phyloP scores from a whole-genome alignment of 1,140 invertebrate species.

The Ips nitidus region DNA sequence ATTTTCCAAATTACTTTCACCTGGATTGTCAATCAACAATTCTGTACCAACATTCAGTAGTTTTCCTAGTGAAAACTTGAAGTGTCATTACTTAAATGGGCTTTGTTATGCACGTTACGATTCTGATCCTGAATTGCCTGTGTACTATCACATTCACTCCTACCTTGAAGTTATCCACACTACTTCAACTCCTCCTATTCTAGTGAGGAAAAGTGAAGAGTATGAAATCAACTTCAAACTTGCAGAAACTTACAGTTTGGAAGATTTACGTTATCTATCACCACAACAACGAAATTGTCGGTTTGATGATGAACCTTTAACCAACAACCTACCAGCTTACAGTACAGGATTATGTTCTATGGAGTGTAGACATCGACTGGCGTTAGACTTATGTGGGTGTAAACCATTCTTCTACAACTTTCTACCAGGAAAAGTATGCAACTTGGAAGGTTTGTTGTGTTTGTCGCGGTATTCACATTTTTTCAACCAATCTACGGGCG shows the following conservation, averaged over 20 bases:
- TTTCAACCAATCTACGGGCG: constrained; percentile 55
- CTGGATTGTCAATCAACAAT: constrained; percentile 33
- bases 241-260: constrained; percentile 55
- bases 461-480: constrained; percentile 49
- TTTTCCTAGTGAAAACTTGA: constrained; percentile 37
- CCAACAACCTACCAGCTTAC: constrained; percentile 54
- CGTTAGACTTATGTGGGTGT: constrained; percentile 56
- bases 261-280: constrained; percentile 51
- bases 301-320: constrained; percentile 57
- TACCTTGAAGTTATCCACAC: constrained; percentile 58
- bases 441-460: constrained; percentile 51
- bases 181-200: constrained; percentile 43
- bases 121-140: constrained; percentile 44
- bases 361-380: constrained; percentile 53
- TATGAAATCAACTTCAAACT: constrained; percentile 55
- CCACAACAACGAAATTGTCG: constrained; percentile 55
- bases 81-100: constrained; percentile 58
- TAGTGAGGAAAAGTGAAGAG: constrained; percentile 53
- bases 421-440: constrained; percentile 57
- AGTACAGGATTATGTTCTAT: constrained; percentile 56
- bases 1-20: constrained; percentile 44
- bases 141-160: constrained; percentile 61
- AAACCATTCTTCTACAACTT: constrained; percentile 57
- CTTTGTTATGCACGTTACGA: constrained; percentile 57
- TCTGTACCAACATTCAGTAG: too few species aligned